Evolutionary conservation across 1,140 invertebrate species (phyloP).

Genomic region (Ceratitis capitata): DNA sequence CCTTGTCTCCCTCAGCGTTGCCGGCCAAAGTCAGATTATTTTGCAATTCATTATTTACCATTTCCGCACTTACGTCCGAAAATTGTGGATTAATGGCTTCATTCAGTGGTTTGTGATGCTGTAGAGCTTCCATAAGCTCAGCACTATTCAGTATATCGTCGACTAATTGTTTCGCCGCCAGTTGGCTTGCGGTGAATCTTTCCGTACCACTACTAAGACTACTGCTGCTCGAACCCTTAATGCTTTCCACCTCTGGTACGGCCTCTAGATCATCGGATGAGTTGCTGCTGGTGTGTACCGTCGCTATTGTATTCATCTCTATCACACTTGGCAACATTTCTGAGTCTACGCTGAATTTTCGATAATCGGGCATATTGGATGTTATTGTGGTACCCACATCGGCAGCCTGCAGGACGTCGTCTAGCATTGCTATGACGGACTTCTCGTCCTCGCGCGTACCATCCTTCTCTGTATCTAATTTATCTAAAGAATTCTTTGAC

Average conservation of each 20-base stretch:
- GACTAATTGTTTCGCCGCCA: conserved; percentile 50
- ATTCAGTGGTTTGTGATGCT: background rate
- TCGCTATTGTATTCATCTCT: conserved; percentile 59
- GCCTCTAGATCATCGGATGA: conserved; percentile 37
- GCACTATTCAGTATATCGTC: conserved; percentile 54
- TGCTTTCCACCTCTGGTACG: conserved; percentile 19
- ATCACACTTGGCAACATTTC: conserved; percentile 59
- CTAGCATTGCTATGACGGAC: conserved; percentile 59
- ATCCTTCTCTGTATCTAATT: conserved; percentile 34
- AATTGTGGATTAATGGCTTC: background rate
- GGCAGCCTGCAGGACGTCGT: conserved; percentile 59
- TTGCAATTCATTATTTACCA: background rate
- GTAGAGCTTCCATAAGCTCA: conserved; percentile 20
- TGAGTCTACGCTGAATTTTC: conserved; percentile 58
- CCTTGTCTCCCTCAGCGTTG: background rate
- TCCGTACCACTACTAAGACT: conserved; percentile 28
- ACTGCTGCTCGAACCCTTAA: conserved; percentile 42
- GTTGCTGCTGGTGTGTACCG: conserved; percentile 58
- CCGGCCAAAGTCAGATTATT: background rate
- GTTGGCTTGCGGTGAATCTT: conserved; percentile 48
- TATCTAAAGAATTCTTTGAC: conserved; percentile 43
- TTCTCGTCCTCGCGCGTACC: conserved; percentile 51
- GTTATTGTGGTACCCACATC: conserved; percentile 46
- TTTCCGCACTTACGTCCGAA: background rate
- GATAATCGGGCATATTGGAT: conserved; percentile 49